A percentile compares a stretch with the other conserved stretches of the same genome.
Conservation (phyloP, 2,888 invertebrate genomes). For the Magallana nippona region DNA sequence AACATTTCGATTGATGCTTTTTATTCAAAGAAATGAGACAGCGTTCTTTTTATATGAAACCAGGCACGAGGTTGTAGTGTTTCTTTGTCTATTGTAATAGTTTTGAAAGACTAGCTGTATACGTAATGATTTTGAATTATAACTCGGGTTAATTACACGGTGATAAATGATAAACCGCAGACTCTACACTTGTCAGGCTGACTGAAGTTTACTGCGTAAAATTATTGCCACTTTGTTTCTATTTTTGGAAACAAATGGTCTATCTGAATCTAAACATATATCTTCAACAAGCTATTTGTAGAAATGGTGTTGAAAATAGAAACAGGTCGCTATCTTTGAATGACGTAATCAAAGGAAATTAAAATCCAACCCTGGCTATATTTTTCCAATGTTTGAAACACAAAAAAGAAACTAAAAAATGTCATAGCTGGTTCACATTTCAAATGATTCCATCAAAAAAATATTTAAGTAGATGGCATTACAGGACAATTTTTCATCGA, state of each 20-base stretch:
- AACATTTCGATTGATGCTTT: constrained; percentile 14
- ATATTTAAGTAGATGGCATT: no score
- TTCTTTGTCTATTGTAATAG: neutral
- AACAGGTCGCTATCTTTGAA: neutral
- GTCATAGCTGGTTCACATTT: no score
- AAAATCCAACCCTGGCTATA: neutral
- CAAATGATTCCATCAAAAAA: no score
- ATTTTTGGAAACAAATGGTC: neutral
- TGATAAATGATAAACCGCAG: neutral
- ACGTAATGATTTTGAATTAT: constrained; percentile 6
- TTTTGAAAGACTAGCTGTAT: neutral
- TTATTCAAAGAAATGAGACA: neutral
- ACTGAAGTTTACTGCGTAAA: neutral
- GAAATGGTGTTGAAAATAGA: constrained; percentile 1
- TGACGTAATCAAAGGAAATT: neutral
- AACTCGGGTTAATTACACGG: neutral
- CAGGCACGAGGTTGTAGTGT: neutral
- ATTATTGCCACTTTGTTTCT: constrained; percentile 17
- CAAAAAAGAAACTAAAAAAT: no score
- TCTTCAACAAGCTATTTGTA: neutral
- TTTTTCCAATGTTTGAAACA: neutral
- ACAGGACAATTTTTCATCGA: no score
- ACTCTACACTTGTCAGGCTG: neutral
- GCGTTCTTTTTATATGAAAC: neutral
- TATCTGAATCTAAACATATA: constrained; percentile 10